Conservation (phyloP, 2,113 vertebrate species). For the Vireo altiloquus region DNA sequence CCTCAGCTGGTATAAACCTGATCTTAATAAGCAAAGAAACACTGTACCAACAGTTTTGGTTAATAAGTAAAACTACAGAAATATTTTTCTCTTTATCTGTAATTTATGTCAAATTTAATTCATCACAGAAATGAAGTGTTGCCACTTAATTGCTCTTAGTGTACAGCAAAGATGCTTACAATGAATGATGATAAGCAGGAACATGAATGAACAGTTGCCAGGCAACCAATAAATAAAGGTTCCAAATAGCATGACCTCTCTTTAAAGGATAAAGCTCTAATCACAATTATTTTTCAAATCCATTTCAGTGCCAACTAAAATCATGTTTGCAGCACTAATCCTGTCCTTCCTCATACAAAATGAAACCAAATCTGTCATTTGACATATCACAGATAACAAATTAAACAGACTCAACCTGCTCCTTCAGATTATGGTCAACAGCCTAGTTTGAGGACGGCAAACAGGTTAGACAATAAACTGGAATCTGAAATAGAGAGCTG, state of each 20-base stretch:
- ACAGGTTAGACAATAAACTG: not conserved
- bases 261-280: slow-evolving; percentile 51
- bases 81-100: not conserved
- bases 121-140: not conserved
- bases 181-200: slow-evolving; percentile 32
- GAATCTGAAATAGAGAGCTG: not conserved
- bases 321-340: slow-evolving; percentile 36
- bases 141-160: slow-evolving; percentile 38
- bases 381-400: slow-evolving; percentile 2
- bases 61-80: not conserved
- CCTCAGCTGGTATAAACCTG: not conserved
- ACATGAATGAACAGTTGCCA: slow-evolving; percentile 55
- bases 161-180: slow-evolving; percentile 34
- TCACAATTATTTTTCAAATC: slow-evolving; percentile 51
- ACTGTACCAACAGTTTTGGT: not conserved
- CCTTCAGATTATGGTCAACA: not conserved
- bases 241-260: slow-evolving; percentile 41
- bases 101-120: slow-evolving; percentile 33
- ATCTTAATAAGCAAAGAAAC: not conserved
- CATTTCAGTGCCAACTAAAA: slow-evolving; percentile 26
- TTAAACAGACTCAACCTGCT: not conserved
- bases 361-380: not conserved
- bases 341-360: not conserved
- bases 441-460: not conserved
- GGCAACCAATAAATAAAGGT: slow-evolving; percentile 53